Conservation (phyloP, 2,797 vertebrate genomes). For the Mionectes olivaceus region DNA sequence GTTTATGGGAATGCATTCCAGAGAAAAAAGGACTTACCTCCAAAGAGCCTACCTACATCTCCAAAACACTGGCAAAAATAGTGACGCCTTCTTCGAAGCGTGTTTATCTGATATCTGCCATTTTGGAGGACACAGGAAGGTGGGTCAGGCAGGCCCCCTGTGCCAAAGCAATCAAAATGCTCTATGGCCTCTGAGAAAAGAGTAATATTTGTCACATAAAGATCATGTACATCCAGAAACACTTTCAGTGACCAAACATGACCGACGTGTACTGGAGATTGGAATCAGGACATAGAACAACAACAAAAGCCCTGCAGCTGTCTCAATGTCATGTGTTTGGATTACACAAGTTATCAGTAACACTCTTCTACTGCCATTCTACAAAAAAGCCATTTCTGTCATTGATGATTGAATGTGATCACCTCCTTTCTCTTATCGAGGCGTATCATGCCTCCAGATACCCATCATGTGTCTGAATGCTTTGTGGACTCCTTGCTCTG, state of each 20-base stretch:
- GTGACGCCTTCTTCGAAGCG: neutral
- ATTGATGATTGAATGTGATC: neutral
- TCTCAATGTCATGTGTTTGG: neutral
- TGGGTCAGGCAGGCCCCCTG: neutral
- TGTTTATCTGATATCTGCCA: neutral
- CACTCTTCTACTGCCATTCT: neutral
- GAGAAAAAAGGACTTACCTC: neutral
- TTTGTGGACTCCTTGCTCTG: neutral
- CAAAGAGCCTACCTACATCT: neutral
- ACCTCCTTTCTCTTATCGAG: neutral
- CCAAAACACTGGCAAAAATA: neutral
- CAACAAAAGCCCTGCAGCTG: constrained; percentile 41
- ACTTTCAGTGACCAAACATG: neutral
- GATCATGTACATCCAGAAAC: neutral
- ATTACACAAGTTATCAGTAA: constrained; percentile 26
- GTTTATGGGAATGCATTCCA: neutral
- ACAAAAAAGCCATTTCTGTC: neutral
- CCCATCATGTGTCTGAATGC: fast-evolving
- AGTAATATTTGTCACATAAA: neutral
- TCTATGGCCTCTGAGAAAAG: neutral
- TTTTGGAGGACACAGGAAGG: neutral
- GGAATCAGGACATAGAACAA: constrained; percentile 28
- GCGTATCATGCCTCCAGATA: neutral
- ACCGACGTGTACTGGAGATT: neutral
- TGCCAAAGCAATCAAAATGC: neutral